Conservation (phyloP, 1,140 invertebrate species). For the Drosophila funebris region DNA sequence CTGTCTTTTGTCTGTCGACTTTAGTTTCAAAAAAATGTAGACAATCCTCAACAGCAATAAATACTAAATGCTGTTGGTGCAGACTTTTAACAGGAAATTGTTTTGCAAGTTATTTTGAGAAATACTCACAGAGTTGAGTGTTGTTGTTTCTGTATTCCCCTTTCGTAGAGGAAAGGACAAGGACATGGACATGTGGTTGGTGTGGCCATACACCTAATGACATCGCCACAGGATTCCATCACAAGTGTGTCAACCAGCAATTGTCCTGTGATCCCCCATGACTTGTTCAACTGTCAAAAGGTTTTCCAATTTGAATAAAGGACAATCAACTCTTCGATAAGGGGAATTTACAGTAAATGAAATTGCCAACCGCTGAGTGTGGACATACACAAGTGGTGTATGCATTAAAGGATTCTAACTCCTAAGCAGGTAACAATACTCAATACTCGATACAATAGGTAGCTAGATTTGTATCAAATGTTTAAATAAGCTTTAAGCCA, state of each 20-base stretch:
- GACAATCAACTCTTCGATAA: conserved; percentile 4
- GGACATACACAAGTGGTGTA: too few relatives aligned
- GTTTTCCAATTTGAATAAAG: conserved; percentile 4
- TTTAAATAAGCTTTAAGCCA: conserved; percentile 9
- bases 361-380: conserved; percentile 29
- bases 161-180: conserved; percentile 10
- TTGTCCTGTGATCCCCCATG: conserved; percentile 31
- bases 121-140: not conserved
- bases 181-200: conserved; percentile 4
- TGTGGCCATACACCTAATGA: conserved; percentile 42
- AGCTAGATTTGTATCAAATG: conserved; percentile 17
- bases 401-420: conserved; percentile 15
- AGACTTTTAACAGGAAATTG: conserved; percentile 50
- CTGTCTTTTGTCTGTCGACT: not conserved
- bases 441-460: too few relatives aligned
- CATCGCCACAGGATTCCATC: not conserved
- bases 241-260: conserved; percentile 35
- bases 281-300: conserved; percentile 14
- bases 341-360: conserved; percentile 14
- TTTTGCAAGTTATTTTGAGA: conserved; percentile 25
- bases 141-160: conserved; percentile 13
- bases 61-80: conserved; percentile 60
- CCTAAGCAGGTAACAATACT: conserved; percentile 4
- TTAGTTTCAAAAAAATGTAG: too few relatives aligned
- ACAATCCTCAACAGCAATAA: conserved; percentile 47